Evolutionary conservation across 2,888 invertebrate genomes (phyloP), one percentile per base, ranked within the genome.

Genomic region (Formica aserva): DNA sequence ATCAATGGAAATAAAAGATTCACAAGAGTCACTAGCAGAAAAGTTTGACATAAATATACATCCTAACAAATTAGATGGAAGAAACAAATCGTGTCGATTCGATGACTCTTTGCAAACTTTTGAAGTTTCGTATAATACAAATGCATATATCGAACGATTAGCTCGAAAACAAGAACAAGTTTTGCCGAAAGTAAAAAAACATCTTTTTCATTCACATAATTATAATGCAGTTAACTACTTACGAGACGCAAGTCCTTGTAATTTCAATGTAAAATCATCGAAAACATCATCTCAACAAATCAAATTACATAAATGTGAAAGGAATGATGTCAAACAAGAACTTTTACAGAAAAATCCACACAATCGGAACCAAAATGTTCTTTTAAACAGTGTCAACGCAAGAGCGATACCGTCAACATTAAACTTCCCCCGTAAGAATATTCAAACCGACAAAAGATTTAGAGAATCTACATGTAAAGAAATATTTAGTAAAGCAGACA

Each of bases 1-100:
- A 41, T 32, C 41, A n/a, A 72, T 74, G 32, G 29, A 57, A 32
- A 57, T 78, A 26, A n/a, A 72, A 29, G 29, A 78, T 15, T 41
- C 55, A 9, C 74, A 52, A 60, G 57, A 57, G 0, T 60, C 41
- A 2, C 35, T 38, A 26, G 1, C 35, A 5, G 22, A 74, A n/a
- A 18, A 72, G 1, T 22, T 32, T 18, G 29, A 72, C 22, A 18
- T 60, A 60, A 60, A 72, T 8, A 38, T 74, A 8, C 8, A 18
- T 55, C 3, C 41, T 22, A 41, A 45, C 3, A 32, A 66, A 38
- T 18, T 38, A 22, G 18, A 38, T 5, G 26, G 9, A 32, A 57
- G 18, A 32, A 41, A 78, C 3, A 11, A 5, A 77, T 15, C 13
- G 18, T 41, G 13, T 18, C 78, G 8, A 78, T 32, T 45, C 13